Base-by-base conservation (phyloP, 53 echinoderm and acorn worm species). In the Holothuria leucospilota region DNA sequence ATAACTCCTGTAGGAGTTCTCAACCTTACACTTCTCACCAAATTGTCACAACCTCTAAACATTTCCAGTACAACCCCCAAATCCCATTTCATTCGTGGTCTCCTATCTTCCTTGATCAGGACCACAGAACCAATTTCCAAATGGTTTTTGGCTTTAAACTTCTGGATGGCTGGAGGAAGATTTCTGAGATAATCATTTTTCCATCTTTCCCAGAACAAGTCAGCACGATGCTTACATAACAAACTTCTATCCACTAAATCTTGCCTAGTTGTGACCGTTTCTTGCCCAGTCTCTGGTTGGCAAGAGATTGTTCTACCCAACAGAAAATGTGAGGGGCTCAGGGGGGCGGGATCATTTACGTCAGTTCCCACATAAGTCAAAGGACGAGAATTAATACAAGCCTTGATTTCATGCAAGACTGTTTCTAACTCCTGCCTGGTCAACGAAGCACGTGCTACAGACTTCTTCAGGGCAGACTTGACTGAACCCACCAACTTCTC, bases 361-460 rank as follows among this genome's bases (percentile, higher is more conserved):
- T 77, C 77, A 41, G 77, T 77, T 51, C 77, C 77, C 39, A 77
- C 77, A 77, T 49, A 52, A 13, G 77, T 77, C 42, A 77, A 77
- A 38, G 77, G 77, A 10, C 77, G 15, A 39, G 77, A 52, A 27
- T 77, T 52, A 39, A 77, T 52, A 77, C 77, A 77, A 21, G 51
- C 23, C 21, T 51, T 52, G 6, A 77, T 51, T 27, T n/a, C n/a
- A n/a, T n/a, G n/a, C n/a, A n/a, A n/a, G n/a, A n/a, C n/a, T n/a
- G n/a, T n/a, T n/a, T n/a, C n/a, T n/a, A n/a, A n/a, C n/a, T n/a
- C n/a, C n/a, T n/a, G n/a, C n/a, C n/a, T n/a, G n/a, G n/a, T n/a
- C n/a, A n/a, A n/a, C n/a, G n/a, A n/a, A n/a, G n/a, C n/a, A n/a
- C n/a, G n/a, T n/a, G n/a, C n/a, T n/a, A 51, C 53, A 49, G 51